Base-by-base conservation (phyloP, 2,797 vertebrate genomes). In the Syncerus caffer region DNA sequence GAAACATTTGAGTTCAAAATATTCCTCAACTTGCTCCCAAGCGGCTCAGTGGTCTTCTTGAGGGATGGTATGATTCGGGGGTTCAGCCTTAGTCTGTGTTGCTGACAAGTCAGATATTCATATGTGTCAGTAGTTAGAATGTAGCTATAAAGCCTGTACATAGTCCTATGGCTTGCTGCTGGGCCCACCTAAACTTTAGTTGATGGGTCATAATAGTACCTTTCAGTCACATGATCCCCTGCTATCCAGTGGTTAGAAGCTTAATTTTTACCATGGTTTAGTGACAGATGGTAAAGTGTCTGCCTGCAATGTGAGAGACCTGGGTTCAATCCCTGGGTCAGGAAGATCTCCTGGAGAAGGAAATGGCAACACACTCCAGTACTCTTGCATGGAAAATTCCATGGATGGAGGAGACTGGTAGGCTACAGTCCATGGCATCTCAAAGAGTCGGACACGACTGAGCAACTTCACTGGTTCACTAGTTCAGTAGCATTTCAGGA, bases 371-470 rank as follows among this genome's bases (percentile, higher is more conserved):
- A 21, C 34, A 38, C n/a, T 38, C 67, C 19, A 38, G 67, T 12
- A 38, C 67, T 71, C 19, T 38, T 71, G 19, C 67, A 12, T 71
- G 34, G 19, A 71, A 71, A 71, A 71, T 71, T 23, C 19, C 67
- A 38, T 38, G 67, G 67, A 71, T 38, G 19, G 34, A 23, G 11
- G 34, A 38, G 19, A 3, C 34, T 38, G 34, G 4, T 71, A 23
- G 64, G 2, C 67, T 38, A 38, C 10, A 38, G 67, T 71, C 67
- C 34, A 13, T 13, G 19, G 34, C 10, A 71, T 38, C 34, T 38
- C 34, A 23, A 71, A 71, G 19, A 13, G 5, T 71, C 0, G 0
- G 5, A 71, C 67, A 71, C 0, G 5, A 71, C 19, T 38, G 67
- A 38, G 34, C 34, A 7, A 71, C 10, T 38, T 71, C 34, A 38